These are phyloP conservation scores for Poecilia picta DNA, from an alignment of 2,797 vertebrate genomes.

Conservation along the genomic window DNA sequence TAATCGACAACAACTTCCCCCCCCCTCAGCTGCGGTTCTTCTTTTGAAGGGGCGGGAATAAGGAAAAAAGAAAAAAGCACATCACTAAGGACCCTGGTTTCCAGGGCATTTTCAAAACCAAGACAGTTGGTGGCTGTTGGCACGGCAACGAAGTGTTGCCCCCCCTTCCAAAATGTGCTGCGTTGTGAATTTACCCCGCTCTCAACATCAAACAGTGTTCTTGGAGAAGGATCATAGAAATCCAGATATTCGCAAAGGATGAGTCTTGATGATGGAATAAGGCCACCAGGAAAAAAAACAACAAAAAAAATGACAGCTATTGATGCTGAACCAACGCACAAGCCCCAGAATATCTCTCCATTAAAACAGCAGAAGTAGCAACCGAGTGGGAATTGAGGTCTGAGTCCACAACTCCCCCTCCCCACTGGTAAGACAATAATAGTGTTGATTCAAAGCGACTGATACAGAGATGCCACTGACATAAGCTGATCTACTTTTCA, in stretches of 20 bases:
- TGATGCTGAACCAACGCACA: not conserved
- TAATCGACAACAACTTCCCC: conserved; percentile 46
- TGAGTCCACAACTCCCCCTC: not conserved
- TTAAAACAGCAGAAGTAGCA: conserved; percentile 4
- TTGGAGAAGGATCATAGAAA: conserved; percentile 65
- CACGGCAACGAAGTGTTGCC: conserved; percentile 11
- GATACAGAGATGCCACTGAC: not conserved
- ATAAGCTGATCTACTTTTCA: not conserved
- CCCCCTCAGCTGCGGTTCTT: conserved; percentile 35
- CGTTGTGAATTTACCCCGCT: conserved; percentile 39
- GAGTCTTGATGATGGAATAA: conserved; percentile 46
- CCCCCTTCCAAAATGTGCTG: conserved; percentile 47
- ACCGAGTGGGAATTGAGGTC: not conserved
- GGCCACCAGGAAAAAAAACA: not conserved
- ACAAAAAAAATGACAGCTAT: not conserved
- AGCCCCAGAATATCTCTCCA: not conserved
- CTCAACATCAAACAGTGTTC: conserved; percentile 56
- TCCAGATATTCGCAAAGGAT: conserved; percentile 46
- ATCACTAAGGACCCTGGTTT: conserved; percentile 43
- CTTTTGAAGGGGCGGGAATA: conserved; percentile 5
- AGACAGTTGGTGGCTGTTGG: conserved; percentile 68
- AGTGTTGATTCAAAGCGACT: not conserved
- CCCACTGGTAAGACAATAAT: not conserved
- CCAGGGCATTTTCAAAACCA: conserved; percentile 66
- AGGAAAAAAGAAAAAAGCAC: conserved; percentile 1